These are phyloP conservation scores for Ceratosolen fusciceps DNA, from an alignment of 1,140 invertebrate species.

Conservation along the genomic window DNA sequence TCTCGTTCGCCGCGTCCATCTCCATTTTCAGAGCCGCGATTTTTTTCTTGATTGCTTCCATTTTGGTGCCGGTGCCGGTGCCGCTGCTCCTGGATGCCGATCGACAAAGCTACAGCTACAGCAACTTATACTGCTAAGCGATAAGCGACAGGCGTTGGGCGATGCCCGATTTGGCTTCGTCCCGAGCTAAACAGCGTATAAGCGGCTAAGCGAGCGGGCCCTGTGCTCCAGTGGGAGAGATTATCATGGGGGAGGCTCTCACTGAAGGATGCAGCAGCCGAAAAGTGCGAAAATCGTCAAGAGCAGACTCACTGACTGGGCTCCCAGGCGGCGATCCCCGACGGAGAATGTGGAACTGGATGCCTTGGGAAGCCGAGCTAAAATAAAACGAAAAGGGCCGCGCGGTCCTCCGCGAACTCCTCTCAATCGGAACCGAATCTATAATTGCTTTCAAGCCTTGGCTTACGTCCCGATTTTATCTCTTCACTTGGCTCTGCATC, in stretches of 20 bases:
- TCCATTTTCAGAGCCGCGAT: conserved; percentile 87
- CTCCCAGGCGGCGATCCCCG: conserved; percentile 50
- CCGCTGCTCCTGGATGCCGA: not conserved
- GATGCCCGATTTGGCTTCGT: too few relatives aligned
- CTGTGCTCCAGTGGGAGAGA: not conserved
- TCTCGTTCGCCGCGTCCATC: conserved; percentile 84
- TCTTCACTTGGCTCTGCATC: conserved; percentile 57
- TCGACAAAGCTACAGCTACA: not conserved
- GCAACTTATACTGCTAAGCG: not conserved
- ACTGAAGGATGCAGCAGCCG: not conserved
- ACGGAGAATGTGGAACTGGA: conserved; percentile 66
- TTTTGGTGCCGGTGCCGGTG: conserved; percentile 61
- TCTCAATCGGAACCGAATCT: conserved; percentile 68
- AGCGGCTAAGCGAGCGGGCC: not conserved
- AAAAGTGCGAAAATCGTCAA: conserved; percentile 19
- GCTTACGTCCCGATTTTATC: conserved; percentile 67
- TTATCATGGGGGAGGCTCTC: conserved; percentile 16
- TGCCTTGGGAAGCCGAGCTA: conserved; percentile 67
- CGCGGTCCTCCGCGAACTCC: conserved; percentile 55
- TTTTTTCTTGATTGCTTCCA: conserved; percentile 92
- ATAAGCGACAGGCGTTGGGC: not conserved
- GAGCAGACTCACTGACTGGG: conserved; percentile 56
- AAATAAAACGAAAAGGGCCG: conserved; percentile 69
- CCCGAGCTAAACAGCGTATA: not conserved
- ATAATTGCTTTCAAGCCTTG: conserved; percentile 69